Evolutionary conservation across 2,888 invertebrate genomes (phyloP).

Genomic region (Poecilobothrus nobilitatus): DNA sequence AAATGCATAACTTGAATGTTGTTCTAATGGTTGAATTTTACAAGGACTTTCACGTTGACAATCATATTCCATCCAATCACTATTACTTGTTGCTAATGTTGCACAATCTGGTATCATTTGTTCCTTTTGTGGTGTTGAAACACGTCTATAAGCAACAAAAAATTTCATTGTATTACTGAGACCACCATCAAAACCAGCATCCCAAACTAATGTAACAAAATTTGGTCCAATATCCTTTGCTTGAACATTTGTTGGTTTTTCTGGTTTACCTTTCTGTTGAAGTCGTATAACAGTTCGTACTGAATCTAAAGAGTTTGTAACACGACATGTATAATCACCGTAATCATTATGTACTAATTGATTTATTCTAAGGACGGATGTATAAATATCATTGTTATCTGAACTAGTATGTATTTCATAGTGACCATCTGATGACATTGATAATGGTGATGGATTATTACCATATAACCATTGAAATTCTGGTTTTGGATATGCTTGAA

Average conservation of each 20-base stretch:
- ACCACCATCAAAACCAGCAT: constrained; percentile 86
- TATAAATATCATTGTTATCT: constrained; percentile 78
- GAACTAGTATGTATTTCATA: constrained; percentile 75
- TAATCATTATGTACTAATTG: constrained; percentile 75
- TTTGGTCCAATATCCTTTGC: constrained; percentile 69
- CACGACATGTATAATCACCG: constrained; percentile 84
- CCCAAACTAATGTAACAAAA: constrained; percentile 74
- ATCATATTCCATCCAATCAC: constrained; percentile 75
- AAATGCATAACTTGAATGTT: constrained; percentile 78
- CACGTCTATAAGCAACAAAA: constrained; percentile 71
- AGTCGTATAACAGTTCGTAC: constrained; percentile 66
- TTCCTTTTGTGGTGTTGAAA: constrained; percentile 53
- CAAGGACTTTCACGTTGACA: constrained; percentile 81
- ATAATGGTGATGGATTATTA: constrained; percentile 62
- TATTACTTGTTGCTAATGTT: constrained; percentile 48
- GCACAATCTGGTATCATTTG: constrained; percentile 55
- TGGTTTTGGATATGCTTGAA: constrained; percentile 86
- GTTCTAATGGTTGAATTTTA: constrained; percentile 75
- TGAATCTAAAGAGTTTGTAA: constrained; percentile 72
- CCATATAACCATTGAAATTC: constrained; percentile 88
- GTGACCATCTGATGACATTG: constrained; percentile 73
- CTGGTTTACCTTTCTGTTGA: constrained; percentile 82
- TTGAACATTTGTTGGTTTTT: constrained; percentile 64
- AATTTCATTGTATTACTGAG: constrained; percentile 70
- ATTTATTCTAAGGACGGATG: constrained; percentile 64